Conservation (phyloP, 1,140 invertebrate species). For the Leptonema lineaticorne region DNA sequence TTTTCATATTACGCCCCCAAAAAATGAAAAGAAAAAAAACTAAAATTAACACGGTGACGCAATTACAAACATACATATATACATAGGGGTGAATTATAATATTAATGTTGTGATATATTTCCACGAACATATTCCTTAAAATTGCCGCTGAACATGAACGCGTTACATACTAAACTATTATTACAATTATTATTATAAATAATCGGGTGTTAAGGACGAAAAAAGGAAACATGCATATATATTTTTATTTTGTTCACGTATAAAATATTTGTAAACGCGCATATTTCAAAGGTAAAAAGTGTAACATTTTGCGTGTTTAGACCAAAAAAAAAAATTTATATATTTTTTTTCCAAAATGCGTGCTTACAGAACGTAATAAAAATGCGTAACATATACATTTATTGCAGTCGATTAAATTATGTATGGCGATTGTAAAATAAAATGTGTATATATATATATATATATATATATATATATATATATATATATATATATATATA, state of each 20-base stretch:
- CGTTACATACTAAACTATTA: neutral
- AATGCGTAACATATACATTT: neutral
- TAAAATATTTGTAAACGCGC: neutral
- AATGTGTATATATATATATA: no score
- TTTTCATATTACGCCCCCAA: no score
- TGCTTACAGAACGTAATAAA: neutral
- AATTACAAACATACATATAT: no score
- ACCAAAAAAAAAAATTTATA: neutral
- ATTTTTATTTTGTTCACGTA: no score
- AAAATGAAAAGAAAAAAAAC: no score
- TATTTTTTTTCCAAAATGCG: neutral
- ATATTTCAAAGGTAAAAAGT: neutral
- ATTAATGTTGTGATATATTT: conserved; percentile 1
- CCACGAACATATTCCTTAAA: neutral
- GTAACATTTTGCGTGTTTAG: neutral
- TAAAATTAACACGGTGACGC: no score
- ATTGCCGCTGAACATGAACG: neutral
- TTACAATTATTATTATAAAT: conserved; percentile 14
- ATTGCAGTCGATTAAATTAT: no score
- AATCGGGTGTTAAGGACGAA: conserved; percentile 6
- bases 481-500: no score
- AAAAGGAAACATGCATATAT: neutral
- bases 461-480: no score
- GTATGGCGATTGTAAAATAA: no score
- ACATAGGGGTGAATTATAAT: neutral